phyloP scores from a whole-genome alignment of 2,113 vertebrate genomes.

The Eonycteris spelaea region DNA sequence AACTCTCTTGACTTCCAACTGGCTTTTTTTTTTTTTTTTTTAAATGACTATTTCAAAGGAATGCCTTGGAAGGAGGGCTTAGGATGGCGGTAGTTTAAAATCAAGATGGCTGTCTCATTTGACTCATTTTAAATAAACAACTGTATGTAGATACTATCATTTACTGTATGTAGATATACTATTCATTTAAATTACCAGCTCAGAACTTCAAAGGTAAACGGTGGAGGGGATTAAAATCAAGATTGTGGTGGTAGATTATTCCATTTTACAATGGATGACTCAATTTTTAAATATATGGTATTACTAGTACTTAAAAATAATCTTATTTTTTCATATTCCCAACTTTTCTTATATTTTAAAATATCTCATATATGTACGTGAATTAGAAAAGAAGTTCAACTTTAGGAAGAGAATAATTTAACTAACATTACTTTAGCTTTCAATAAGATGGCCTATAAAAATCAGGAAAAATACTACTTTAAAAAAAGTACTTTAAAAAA shows the following conservation, averaged over 20 bases:
- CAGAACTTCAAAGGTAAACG: background rate
- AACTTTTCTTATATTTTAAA: conserved; percentile 12
- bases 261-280: background rate
- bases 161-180: background rate
- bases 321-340: background rate
- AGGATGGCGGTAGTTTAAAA: background rate
- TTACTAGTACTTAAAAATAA: background rate
- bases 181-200: background rate
- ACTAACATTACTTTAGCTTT: background rate
- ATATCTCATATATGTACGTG: background rate
- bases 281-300: conserved; percentile 2
- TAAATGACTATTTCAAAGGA: background rate
- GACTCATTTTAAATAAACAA: background rate
- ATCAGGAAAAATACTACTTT: background rate
- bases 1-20: background rate
- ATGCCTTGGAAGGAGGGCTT: background rate
- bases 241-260: background rate
- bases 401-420: background rate
- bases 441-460: background rate
- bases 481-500: background rate
- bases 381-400: background rate
- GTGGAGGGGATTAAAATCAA: background rate
- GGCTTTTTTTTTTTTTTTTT: background rate
- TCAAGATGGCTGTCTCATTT: background rate
- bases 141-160: background rate